phyloP scores from a whole-genome alignment of 2,797 vertebrate genomes.

The Xerus rutilus region DNA sequence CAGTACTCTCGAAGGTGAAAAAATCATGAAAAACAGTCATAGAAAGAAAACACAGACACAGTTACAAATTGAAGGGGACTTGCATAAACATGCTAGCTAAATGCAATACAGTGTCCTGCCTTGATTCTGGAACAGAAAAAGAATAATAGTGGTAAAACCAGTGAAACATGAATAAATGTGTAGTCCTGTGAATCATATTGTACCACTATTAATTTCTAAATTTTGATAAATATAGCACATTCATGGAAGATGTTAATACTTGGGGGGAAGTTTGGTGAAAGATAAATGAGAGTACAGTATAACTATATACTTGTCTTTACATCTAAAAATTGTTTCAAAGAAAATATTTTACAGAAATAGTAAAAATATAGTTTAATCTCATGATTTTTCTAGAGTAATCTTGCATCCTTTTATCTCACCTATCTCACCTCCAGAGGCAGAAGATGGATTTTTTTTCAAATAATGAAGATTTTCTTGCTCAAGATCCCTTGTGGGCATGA shows the following conservation, averaged over 20 bases:
- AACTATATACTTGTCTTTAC: background rate
- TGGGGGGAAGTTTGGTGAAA: background rate
- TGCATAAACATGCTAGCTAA: background rate
- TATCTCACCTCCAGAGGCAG: background rate
- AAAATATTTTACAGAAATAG: background rate
- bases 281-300: background rate
- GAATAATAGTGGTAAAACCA: background rate
- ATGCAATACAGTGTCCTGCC: background rate
- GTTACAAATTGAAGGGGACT: background rate
- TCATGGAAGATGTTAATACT: background rate
- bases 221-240: background rate
- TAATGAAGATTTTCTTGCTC: background rate
- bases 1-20: background rate
- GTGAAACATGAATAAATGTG: background rate
- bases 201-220: background rate
- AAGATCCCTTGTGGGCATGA: background rate
- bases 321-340: background rate
- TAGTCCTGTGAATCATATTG: background rate
- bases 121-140: background rate
- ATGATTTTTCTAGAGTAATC: background rate
- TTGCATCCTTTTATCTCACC: background rate
- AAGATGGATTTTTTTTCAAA: background rate
- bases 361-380: background rate
- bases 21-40: background rate
- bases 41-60: background rate